Percentiles rank a stretch among this genome's conserved stretches.
Conservation (phyloP, 2,113 vertebrate species). For the Pangasianodon hypophthalmus region DNA sequence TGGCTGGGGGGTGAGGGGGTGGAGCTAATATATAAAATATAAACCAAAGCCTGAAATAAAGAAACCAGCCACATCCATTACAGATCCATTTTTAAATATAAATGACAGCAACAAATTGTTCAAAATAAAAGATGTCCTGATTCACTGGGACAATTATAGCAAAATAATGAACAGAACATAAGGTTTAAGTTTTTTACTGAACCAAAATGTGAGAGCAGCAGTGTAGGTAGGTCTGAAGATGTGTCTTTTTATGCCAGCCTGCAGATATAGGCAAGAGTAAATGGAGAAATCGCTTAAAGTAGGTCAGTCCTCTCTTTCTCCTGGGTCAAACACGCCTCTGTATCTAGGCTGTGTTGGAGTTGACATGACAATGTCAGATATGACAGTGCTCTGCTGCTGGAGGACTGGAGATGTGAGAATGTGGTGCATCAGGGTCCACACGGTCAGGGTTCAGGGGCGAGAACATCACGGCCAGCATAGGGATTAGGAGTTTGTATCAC, state of each 20-base stretch:
- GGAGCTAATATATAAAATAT: neutral
- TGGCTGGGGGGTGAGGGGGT: neutral
- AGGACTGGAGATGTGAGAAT: slow-evolving; percentile 42
- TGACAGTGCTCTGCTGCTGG: slow-evolving; percentile 48
- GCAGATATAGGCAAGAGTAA: slow-evolving; percentile 44
- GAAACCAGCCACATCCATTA: neutral
- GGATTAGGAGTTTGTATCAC: slow-evolving; percentile 27
- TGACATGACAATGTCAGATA: slow-evolving; percentile 52
- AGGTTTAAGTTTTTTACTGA: neutral
- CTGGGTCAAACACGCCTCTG: slow-evolving; percentile 65
- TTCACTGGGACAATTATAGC: neutral
- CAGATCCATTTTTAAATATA: no score
- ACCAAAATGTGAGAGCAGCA: neutral
- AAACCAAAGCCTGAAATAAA: neutral
- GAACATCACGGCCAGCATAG: slow-evolving; percentile 18
- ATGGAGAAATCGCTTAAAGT: slow-evolving; percentile 50
- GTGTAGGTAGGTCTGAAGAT: slow-evolving; percentile 30
- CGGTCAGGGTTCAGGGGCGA: slow-evolving; percentile 32
- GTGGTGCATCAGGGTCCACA: slow-evolving; percentile 24
- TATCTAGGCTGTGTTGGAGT: slow-evolving; percentile 48
- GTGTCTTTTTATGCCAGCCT: slow-evolving; percentile 32
- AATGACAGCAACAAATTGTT: neutral
- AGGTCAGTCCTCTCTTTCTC: slow-evolving; percentile 52
- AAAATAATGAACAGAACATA: neutral
- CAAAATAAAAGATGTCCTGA: neutral